Conservation (phyloP, 1,140 invertebrate species). For the Zaprionus inermis region DNA sequence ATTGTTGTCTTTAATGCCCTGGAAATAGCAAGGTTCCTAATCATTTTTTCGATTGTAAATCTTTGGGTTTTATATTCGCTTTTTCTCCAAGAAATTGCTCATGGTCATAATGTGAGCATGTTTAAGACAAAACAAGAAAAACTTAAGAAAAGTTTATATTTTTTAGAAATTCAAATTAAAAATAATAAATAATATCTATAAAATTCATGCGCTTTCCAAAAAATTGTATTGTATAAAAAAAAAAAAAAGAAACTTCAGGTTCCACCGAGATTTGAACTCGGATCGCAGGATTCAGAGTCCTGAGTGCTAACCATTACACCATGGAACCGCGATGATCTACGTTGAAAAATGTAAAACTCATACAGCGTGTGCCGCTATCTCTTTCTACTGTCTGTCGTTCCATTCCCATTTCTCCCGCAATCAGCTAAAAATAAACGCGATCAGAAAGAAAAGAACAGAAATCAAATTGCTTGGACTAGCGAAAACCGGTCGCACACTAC, state of each 20-base stretch:
- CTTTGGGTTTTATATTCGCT: no score
- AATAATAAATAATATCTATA: background rate
- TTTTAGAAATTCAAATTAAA: background rate
- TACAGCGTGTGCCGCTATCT: background rate
- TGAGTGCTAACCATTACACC: slow-evolving; percentile 96
- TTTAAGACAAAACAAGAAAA: no score
- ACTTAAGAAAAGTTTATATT: no score
- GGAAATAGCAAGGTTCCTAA: background rate
- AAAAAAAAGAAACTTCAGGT: slow-evolving; percentile 84
- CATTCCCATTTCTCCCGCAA: background rate
- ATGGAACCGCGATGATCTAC: slow-evolving; percentile 86
- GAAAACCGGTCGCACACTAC: background rate
- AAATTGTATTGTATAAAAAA: background rate
- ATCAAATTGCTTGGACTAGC: background rate
- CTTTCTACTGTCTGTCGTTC: background rate
- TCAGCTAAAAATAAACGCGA: slow-evolving; percentile 1
- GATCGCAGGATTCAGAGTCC: slow-evolving; percentile 96
- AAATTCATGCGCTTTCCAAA: background rate
- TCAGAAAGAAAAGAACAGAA: slow-evolving; percentile 15
- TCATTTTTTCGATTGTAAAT: no score
- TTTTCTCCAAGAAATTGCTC: no score
- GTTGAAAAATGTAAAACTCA: background rate
- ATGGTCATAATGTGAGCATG: no score
- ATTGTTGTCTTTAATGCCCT: no score
- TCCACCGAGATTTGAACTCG: slow-evolving; percentile 94